Base-by-base conservation (phyloP, 1,140 invertebrate genomes). In the Phenacoccus solenopsis region DNA sequence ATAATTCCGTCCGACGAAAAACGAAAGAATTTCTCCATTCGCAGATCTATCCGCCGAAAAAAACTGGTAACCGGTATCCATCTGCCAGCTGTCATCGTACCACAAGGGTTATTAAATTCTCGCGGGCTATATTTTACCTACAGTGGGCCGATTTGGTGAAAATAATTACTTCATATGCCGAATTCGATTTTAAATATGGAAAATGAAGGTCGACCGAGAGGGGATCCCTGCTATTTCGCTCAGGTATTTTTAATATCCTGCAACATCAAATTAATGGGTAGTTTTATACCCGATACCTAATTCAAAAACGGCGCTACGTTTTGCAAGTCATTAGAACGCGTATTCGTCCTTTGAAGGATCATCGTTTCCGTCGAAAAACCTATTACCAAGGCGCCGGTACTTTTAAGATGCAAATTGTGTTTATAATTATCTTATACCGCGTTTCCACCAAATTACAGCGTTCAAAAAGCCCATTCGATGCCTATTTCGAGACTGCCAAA, bases 161-260 rank as follows among this genome's bases (percentile, higher is more conserved):
- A 49, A 49, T 49, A 49, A 49, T 49, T 49, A 49, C 38, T 49
- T 49, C n/a, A n/a, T 49, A 49, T 49, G 38, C 38, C 38, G 38
- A 49, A 49, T 49, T 49, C 20, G 38, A 49, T 49, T 49, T 49
- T 49, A 49, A 49, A 49, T 49, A 49, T 49, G 38, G 38, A 49
- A 49, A 49, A 49, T n/a, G 38, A n/a, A 49, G 5, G 16, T 16
- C 12, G 16, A 49, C 13, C 13, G 20, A 49, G 38, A 16, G 20
- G 38, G 38, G 38, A 49, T 49, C 38, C 38, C 38, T 49, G 3
- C 20, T 49, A 49, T 5, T n/a, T 2, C 13, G 38, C 20, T 49
- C 38, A 49, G 38, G 38, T 49, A 49, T 49, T 49, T 49, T 49
- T 49, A 49, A 49, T 49, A 49, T 49, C 20, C 38, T 2, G 20